A percentile compares a stretch with the other conserved stretches of the same genome.
Evolutionary conservation across 2,888 invertebrate species (phyloP).

Genomic region (Temnothorax rugatulus): DNA sequence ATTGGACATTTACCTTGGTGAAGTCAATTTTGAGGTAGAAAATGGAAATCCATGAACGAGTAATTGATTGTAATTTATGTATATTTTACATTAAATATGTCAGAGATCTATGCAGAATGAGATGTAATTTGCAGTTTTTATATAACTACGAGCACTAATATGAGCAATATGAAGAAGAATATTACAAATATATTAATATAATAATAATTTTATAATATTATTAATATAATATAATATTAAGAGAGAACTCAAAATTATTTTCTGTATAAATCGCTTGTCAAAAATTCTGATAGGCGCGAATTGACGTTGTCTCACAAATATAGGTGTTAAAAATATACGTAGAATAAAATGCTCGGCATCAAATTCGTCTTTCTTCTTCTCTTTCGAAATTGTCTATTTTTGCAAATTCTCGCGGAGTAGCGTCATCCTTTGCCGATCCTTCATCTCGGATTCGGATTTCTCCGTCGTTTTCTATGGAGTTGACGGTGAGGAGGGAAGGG

Average conservation of each 20-base stretch:
- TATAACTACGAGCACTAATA: neutral
- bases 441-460: constrained; percentile 69
- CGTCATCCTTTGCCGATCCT: constrained; percentile 57
- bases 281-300: constrained; percentile 3
- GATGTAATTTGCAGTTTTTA: neutral
- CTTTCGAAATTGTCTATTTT: constrained; percentile 48
- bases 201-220: neutral
- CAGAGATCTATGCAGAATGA: neutral
- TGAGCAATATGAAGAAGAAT: neutral
- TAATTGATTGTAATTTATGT: constrained; percentile 2
- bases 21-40: neutral
- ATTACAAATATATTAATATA: neutral
- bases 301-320: constrained; percentile 11
- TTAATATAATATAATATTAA: neutral
- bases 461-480: constrained; percentile 72
- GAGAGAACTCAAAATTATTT: neutral
- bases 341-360: constrained; percentile 19
- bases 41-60: neutral
- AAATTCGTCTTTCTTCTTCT: constrained; percentile 20
- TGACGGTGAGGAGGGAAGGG: constrained; percentile 46
- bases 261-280: neutral
- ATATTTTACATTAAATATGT: constrained; percentile 3
- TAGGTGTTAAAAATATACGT: constrained; percentile 9
- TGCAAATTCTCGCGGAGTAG: constrained; percentile 48
- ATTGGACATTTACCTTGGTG: neutral